Evolutionary conservation across 53 echinoderm and acorn worm species (phyloP).

Genomic region (Mesocentrotus franciscanus): DNA sequence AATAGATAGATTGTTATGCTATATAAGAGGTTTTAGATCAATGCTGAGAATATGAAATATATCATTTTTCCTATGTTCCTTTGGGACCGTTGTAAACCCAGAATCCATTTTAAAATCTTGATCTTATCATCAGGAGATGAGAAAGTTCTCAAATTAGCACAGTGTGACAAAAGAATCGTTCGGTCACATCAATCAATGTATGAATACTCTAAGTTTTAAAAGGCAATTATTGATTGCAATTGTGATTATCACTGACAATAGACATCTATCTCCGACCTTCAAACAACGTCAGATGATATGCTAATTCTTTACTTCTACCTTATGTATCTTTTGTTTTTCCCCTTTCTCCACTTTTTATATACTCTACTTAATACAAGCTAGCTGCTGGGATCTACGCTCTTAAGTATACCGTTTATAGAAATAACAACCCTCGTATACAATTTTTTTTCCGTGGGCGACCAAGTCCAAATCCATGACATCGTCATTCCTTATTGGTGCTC

Average conservation of each 20-base stretch:
- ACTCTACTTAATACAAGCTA: not conserved
- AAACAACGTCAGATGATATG: not conserved
- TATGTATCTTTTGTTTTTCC: not conserved
- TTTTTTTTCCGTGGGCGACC: conserved; percentile 34
- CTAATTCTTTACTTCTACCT: conserved; percentile 2
- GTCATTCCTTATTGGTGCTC: conserved; percentile 26
- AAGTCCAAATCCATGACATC: conserved; percentile 20
- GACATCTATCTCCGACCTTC: not conserved
- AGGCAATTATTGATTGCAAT: conserved; percentile 16
- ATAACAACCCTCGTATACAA: conserved; percentile 7
- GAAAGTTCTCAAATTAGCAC: conserved; percentile 5
- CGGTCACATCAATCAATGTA: not conserved
- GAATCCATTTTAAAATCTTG: not conserved
- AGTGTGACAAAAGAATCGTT: not conserved
- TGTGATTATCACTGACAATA: not conserved
- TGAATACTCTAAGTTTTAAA: not conserved
- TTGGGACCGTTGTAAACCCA: not conserved
- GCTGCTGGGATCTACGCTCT: not conserved
- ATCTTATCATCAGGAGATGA: not conserved
- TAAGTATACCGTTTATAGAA: not conserved
- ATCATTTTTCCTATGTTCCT: not conserved
- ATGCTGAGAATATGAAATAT: not conserved
- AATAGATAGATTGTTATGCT: not conserved
- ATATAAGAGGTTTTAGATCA: not conserved
- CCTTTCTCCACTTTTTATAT: not conserved